Conservation (phyloP, 2,797 vertebrate species). For the Malacoraja senta region DNA sequence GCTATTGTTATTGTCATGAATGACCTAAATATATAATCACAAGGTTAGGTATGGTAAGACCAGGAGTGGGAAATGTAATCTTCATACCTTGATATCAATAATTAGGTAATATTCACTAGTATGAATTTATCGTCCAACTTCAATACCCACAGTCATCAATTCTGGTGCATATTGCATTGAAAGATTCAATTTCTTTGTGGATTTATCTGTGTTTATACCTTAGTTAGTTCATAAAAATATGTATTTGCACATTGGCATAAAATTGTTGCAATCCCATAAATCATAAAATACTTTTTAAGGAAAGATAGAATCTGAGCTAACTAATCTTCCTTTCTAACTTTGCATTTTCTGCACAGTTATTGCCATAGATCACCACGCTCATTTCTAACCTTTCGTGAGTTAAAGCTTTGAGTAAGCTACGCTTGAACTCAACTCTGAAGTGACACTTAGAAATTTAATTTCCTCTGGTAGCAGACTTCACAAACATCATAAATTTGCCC, state of each 20-base stretch:
- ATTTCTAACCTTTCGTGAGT: not conserved
- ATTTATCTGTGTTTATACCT: not conserved
- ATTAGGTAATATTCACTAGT: not conserved
- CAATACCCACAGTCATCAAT: not conserved
- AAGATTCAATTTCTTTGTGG: not conserved
- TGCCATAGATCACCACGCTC: not conserved
- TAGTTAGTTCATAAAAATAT: not conserved
- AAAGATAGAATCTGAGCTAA: not conserved
- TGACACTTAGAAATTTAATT: not conserved
- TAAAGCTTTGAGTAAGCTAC: not conserved
- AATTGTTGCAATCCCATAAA: not conserved
- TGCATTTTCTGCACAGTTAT: not conserved
- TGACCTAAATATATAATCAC: not conserved
- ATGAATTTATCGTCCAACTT: not conserved
- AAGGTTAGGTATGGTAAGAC: not conserved
- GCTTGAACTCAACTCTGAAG: slow-evolving; percentile 7
- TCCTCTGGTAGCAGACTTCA: not conserved
- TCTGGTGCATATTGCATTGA: not conserved
- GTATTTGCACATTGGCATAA: not conserved
- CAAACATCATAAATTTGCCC: not conserved
- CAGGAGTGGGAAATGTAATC: not conserved
- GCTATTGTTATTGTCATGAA: not conserved
- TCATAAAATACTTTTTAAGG: not conserved
- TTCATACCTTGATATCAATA: not conserved
- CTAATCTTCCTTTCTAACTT: not conserved